Conservation (phyloP, 2,888 invertebrate genomes). For the Clostera curtula region DNA sequence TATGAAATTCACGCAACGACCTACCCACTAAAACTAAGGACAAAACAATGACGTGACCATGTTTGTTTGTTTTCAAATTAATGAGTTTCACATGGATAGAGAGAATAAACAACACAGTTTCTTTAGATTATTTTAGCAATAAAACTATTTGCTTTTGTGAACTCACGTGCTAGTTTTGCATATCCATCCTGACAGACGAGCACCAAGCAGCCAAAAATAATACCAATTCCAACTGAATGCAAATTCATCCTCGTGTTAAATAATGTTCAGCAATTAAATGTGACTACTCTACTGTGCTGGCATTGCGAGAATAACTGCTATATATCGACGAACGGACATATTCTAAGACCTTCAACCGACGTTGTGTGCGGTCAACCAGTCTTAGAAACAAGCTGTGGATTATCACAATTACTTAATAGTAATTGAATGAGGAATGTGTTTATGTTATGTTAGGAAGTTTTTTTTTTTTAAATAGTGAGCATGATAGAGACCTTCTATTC, state of each 20-base stretch:
- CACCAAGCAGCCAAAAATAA: slow-evolving; percentile 29
- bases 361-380: slow-evolving; percentile 25
- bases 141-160: too few relatives aligned
- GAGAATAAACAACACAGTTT: too few relatives aligned
- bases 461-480: too few relatives aligned
- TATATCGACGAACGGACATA: slow-evolving; percentile 51
- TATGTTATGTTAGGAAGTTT: too few relatives aligned
- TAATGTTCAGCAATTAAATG: slow-evolving; percentile 33
- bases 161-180: slow-evolving; percentile 55
- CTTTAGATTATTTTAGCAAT: too few relatives aligned
- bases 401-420: slow-evolving; percentile 9
- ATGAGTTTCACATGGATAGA: too few relatives aligned
- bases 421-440: slow-evolving; percentile 6
- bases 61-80: too few relatives aligned
- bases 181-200: slow-evolving; percentile 30
- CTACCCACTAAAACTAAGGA: too few relatives aligned
- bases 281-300: slow-evolving; percentile 33
- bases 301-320: slow-evolving; percentile 36
- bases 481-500: too few relatives aligned
- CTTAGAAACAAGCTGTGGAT: slow-evolving; percentile 9
- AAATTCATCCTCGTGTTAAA: slow-evolving; percentile 33
- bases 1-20: too few relatives aligned
- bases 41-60: too few relatives aligned
- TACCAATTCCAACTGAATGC: slow-evolving; percentile 23
- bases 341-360: slow-evolving; percentile 38